phyloP scores from a whole-genome alignment of 2,888 invertebrate genomes.

The Lamellibrachia satsuma region DNA sequence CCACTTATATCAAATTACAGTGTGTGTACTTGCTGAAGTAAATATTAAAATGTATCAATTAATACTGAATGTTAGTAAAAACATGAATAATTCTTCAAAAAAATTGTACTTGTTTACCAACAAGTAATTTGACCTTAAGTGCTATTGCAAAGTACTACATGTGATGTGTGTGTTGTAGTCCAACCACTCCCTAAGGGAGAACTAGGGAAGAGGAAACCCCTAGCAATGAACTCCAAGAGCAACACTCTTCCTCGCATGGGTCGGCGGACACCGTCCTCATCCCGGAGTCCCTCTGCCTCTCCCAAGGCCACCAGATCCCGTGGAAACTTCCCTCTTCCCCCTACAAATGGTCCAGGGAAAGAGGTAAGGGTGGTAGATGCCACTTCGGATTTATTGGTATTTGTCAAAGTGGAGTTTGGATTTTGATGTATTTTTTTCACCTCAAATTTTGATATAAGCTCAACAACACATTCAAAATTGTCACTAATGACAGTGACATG shows the following conservation, averaged over 20 bases:
- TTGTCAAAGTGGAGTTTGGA: neutral
- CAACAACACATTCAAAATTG: no score
- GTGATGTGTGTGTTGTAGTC: neutral
- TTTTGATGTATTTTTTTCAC: no score
- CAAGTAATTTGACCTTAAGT: neutral
- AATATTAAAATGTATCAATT: neutral
- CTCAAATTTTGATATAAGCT: no score
- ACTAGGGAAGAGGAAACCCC: neutral
- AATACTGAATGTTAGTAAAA: neutral
- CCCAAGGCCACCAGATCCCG: conserved; percentile 20
- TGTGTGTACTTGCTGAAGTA: no score
- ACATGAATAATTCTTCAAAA: neutral
- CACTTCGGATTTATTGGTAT: neutral
- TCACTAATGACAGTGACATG: no score
- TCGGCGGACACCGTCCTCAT: conserved; percentile 25
- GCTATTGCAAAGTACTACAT: neutral
- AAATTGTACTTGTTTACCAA: neutral
- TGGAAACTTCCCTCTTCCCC: neutral
- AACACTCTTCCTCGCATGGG: conserved; percentile 27
- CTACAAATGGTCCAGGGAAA: neutral
- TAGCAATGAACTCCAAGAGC: conserved; percentile 7
- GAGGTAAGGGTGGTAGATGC: neutral
- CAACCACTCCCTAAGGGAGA: conserved; percentile 7
- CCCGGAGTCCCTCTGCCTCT: conserved; percentile 23
- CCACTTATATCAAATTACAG: no score